Base-by-base conservation (phyloP, 2,113 vertebrate genomes). In the Meles meles region DNA sequence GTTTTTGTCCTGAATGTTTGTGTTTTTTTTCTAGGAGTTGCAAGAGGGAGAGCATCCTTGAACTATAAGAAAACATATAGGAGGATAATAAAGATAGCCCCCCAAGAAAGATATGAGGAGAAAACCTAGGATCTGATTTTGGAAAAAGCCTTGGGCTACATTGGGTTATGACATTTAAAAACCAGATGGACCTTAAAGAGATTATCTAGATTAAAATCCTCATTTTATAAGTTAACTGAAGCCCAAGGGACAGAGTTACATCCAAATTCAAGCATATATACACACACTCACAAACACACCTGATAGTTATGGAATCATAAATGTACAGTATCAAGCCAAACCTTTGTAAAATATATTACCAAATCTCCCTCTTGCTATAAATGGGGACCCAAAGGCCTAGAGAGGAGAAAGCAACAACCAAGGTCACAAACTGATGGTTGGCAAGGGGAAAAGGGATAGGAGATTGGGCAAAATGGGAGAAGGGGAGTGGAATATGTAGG, bases 1-100 rank as follows among this genome's bases (percentile, higher is more conserved):
- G 82, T 72, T 18, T 95, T 88, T 31, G 88, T 93, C 3, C 49
- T 96, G 52, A 37, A 57, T 97, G 82, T 72, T 18, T 95, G 85
- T 31, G 88, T 93, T 18, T 93, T 88, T 27, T 83, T 86, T 96
- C 52, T 79, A n/a, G 47, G 39, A 95, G 25, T 86, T 89, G 23
- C 11, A 91, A 93, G 29, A 81, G 7, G 2, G 29, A 15, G 47
- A 79, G 4, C 10, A 95, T 77, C 29, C 47, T 72, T 89, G 13
- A 76, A 39, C 57, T 85, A 91, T 88, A 34, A 44, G 34, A 72
- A 92, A 97, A 71, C 61, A 20, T 3, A 72, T 94, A 89, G 7
- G 9, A 63, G 18, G 12, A 90, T 23, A 90, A 88, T 69, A 89
- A 69, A 74, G 27, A 72, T 11, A 72, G 10, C 69, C 27, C 21